A percentile compares a stretch with the other conserved stretches of the same genome.
Evolutionary conservation across 2,113 vertebrate species (phyloP).

Genomic region (Martes martes): DNA sequence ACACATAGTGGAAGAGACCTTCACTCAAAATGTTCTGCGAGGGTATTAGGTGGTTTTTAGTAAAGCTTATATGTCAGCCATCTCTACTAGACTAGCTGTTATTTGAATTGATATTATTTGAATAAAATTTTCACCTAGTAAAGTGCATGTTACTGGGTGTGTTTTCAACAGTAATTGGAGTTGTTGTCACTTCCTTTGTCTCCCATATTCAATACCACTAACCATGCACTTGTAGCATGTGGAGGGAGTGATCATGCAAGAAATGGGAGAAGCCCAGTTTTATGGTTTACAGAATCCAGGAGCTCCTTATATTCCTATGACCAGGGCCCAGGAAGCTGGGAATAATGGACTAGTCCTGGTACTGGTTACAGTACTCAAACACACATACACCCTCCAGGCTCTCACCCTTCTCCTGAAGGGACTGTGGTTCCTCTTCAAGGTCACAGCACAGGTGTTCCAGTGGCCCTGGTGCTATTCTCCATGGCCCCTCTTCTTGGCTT

Average conservation of each 20-base stretch:
- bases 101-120: not conserved
- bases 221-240: not conserved
- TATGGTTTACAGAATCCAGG: not conserved
- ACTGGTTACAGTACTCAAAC: not conserved
- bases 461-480: slow-evolving; percentile 47
- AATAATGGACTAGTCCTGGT: not conserved
- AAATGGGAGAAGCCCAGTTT: not conserved
- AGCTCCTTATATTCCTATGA: not conserved
- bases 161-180: not conserved
- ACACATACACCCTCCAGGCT: not conserved
- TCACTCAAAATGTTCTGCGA: not conserved
- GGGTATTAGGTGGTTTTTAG: not conserved
- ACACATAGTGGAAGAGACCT: not conserved
- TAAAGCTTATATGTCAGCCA: not conserved
- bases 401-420: slow-evolving; percentile 75
- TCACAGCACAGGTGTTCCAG: slow-evolving; percentile 52
- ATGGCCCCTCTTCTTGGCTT: slow-evolving; percentile 46
- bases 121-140: slow-evolving; percentile 1
- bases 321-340: not conserved
- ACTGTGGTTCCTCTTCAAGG: slow-evolving; percentile 66
- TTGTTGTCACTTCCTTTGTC: not conserved
- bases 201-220: not conserved
- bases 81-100: not conserved
- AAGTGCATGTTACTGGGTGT: not conserved
- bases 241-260: not conserved